Percentiles rank a stretch among this genome's conserved stretches.
phyloP scores from a whole-genome alignment of 2,797 vertebrate species.

The Limnodromus scolopaceus region DNA sequence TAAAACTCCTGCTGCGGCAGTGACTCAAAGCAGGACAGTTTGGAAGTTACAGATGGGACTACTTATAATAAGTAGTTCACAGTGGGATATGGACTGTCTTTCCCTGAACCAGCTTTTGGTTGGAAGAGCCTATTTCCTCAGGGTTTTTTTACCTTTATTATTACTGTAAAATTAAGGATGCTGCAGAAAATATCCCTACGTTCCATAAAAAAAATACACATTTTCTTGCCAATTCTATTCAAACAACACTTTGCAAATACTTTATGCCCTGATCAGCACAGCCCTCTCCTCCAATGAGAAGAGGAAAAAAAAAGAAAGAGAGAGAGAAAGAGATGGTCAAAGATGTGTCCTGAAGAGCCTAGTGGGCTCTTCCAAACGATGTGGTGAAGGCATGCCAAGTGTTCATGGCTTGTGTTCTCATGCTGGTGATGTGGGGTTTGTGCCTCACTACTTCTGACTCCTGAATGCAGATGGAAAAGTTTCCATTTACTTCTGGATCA shows the following conservation, averaged over 20 bases:
- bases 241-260: not conserved
- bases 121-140: not conserved
- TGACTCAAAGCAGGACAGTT: not conserved
- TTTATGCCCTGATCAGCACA: not conserved
- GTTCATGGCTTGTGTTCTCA: not conserved
- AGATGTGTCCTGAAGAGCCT: not conserved
- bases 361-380: not conserved
- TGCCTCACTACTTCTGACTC: not conserved
- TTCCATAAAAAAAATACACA: not conserved
- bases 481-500: not conserved
- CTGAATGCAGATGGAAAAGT: not conserved
- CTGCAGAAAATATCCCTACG: not conserved
- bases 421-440: rapidly evolving
- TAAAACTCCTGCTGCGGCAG: not conserved
- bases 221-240: not conserved
- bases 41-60: not conserved
- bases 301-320: rapidly evolving
- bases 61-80: not conserved
- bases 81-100: not conserved
- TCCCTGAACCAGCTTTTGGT: not conserved
- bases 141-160: not conserved
- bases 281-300: not conserved
- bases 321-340: not conserved
- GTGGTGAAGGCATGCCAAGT: not conserved
- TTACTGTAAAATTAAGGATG: not conserved